phyloP scores from a whole-genome alignment of 2,113 vertebrate species.

The Fukomys damarensis region DNA sequence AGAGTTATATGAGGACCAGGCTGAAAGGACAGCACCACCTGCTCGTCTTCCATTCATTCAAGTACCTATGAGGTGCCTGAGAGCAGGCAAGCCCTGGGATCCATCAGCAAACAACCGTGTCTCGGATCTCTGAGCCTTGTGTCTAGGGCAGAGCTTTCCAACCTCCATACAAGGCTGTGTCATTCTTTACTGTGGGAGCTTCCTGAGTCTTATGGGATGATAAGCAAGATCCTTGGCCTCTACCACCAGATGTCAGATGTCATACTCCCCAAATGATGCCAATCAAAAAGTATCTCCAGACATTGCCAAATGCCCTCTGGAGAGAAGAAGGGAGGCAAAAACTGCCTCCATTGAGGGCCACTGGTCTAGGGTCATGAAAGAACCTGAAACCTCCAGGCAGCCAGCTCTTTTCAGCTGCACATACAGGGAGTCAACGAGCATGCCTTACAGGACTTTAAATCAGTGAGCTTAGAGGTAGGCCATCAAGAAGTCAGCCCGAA shows the following conservation, averaged over 20 bases:
- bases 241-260: neutral
- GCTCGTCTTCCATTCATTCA: neutral
- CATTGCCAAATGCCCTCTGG: neutral
- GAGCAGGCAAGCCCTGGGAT: neutral
- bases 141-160: neutral
- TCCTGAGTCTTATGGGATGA: neutral
- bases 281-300: neutral
- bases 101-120: neutral
- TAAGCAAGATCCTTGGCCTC: neutral
- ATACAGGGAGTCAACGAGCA: neutral
- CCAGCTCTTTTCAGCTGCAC: neutral
- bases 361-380: neutral
- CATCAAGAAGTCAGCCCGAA: constrained; percentile 28
- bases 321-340: neutral
- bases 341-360: neutral
- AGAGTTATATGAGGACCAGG: neutral
- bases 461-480: neutral
- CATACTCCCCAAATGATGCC: neutral
- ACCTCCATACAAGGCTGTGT: neutral
- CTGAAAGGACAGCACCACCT: neutral
- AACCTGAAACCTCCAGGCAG: neutral
- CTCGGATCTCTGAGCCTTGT: neutral
- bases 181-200: neutral
- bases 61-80: neutral
- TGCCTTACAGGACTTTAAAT: neutral